These are phyloP conservation scores for Ellobium chinense DNA, from an alignment of 2,888 invertebrate species.

Conservation along the genomic window DNA sequence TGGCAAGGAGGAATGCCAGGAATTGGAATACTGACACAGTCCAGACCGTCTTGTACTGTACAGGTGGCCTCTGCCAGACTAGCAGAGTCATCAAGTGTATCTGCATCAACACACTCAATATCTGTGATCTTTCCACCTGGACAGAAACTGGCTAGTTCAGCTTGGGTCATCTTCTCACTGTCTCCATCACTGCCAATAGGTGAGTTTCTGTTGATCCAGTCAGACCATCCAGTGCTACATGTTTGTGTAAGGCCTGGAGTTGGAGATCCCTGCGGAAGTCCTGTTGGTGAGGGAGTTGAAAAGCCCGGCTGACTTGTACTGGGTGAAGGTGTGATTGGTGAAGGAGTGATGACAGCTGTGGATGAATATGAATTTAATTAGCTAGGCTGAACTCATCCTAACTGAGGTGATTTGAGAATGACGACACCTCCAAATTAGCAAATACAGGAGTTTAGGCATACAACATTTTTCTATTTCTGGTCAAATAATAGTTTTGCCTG, in stretches of 20 bases:
- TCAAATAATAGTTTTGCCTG: no score
- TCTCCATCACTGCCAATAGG: constrained; percentile 64
- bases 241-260: constrained; percentile 3
- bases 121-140: constrained; percentile 52
- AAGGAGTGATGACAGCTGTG: no score
- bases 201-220: constrained; percentile 52
- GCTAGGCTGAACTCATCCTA: no score
- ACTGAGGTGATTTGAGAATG: no score
- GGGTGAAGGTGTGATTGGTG: no score
- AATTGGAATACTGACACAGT: constrained; percentile 32
- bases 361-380: no score
- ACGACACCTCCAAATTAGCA: no score
- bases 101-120: constrained; percentile 37
- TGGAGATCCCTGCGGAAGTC: constrained; percentile 13
- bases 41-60: constrained; percentile 36
- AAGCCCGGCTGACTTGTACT: no score
- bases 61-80: constrained; percentile 40
- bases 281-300: constrained; percentile 33
- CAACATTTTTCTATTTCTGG: no score
- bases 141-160: constrained; percentile 62
- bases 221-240: constrained; percentile 42
- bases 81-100: constrained; percentile 20
- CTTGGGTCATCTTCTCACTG: constrained; percentile 59
- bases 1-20: constrained; percentile 56
- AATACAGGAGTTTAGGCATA: no score